phyloP scores from a whole-genome alignment of 92 coral and sea anemone genomes.

The Epizoanthus stellaris region DNA sequence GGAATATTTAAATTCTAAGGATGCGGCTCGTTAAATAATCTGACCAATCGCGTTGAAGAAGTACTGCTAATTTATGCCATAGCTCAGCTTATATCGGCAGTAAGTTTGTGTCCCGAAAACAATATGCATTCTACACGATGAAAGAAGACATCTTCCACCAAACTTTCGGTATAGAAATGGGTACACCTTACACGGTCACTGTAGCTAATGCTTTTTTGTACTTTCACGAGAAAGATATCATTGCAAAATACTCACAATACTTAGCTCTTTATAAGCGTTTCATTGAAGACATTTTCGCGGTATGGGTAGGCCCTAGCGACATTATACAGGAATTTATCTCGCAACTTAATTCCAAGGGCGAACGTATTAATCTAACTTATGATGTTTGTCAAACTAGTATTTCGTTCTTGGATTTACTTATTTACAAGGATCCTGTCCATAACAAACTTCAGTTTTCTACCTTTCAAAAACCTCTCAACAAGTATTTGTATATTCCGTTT shows the following conservation, averaged over 20 bases:
- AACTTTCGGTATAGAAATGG: background rate
- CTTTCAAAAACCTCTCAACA: slow-evolving; percentile 13
- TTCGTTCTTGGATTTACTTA: slow-evolving; percentile 18
- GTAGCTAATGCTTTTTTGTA: slow-evolving; percentile 9
- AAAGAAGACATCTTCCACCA: background rate
- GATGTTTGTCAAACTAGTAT: background rate
- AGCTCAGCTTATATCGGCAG: too few species aligned
- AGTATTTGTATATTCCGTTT: slow-evolving; percentile 18
- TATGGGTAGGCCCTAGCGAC: slow-evolving; percentile 22
- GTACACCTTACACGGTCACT: background rate
- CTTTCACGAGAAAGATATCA: background rate
- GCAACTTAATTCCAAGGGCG: slow-evolving; percentile 11
- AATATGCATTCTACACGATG: too few species aligned
- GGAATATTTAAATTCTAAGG: too few species aligned
- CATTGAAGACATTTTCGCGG: slow-evolving; percentile 36
- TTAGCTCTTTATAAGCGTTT: slow-evolving; percentile 28
- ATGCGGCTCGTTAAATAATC: too few species aligned
- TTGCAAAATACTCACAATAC: background rate
- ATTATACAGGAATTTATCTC: slow-evolving; percentile 4
- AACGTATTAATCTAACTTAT: slow-evolving; percentile 14
- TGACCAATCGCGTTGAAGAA: too few species aligned
- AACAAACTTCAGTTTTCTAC: slow-evolving; percentile 17
- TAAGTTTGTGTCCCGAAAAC: too few species aligned
- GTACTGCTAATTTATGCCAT: too few species aligned
- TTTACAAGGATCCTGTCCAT: slow-evolving; percentile 20